phyloP scores from a whole-genome alignment of 2,888 invertebrate species.

The Eustalomyia histrio region DNA sequence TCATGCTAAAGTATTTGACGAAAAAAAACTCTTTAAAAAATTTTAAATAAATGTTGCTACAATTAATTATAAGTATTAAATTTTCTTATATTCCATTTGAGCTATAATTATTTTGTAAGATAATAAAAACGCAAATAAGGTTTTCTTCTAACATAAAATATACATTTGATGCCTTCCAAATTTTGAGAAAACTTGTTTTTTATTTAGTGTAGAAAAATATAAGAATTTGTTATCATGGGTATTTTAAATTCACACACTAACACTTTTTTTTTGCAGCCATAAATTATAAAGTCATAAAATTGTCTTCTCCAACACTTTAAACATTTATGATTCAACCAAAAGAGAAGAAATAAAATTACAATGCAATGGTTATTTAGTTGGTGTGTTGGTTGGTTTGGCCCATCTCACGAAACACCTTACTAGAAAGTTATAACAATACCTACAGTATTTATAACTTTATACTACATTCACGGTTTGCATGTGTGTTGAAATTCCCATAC shows the following conservation, averaged over 20 bases:
- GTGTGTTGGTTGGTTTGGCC: slow-evolving; percentile 6
- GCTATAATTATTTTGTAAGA: not conserved
- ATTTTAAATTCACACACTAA: slow-evolving; percentile 43
- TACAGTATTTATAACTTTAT: not conserved
- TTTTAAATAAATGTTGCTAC: not conserved
- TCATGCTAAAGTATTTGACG: too few relatives aligned
- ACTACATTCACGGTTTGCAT: not conserved
- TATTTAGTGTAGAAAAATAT: not conserved
- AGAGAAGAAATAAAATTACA: slow-evolving; percentile 18
- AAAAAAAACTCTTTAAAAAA: not conserved
- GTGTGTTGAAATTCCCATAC: slow-evolving; percentile 1
- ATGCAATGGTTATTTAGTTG: not conserved
- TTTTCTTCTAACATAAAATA: not conserved
- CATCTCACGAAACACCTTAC: not conserved
- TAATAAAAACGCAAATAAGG: not conserved
- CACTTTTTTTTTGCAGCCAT: slow-evolving; percentile 33
- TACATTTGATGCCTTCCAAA: not conserved
- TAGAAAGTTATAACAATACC: slow-evolving; percentile 2
- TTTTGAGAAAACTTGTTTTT: not conserved
- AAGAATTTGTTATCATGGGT: not conserved
- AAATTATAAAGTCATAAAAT: slow-evolving; percentile 64
- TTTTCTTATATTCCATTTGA: not conserved
- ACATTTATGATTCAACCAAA: slow-evolving; percentile 32
- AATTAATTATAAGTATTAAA: not conserved
- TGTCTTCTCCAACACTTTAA: slow-evolving; percentile 14